phyloP scores from a whole-genome alignment of 2,113 vertebrate genomes.

The Thermophis baileyi region DNA sequence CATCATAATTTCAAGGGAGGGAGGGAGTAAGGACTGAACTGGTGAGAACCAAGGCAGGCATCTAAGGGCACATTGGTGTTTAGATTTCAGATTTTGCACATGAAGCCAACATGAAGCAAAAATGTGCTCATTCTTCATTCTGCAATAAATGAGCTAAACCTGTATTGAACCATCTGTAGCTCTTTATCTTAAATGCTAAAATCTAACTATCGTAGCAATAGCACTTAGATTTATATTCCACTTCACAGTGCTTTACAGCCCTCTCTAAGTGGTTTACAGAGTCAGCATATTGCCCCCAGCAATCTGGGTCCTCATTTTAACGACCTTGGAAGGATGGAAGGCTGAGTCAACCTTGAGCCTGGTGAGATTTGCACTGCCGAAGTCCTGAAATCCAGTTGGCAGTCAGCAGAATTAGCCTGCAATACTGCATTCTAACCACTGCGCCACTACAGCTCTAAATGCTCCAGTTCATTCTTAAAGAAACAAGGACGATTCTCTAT shows the following conservation, averaged over 20 bases:
- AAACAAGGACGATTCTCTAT: accelerated
- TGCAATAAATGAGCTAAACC: not conserved
- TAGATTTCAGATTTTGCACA: not conserved
- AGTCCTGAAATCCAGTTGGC: no score
- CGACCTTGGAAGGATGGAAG: no score
- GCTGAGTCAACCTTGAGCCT: no score
- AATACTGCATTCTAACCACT: no score
- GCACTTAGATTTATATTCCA: no score
- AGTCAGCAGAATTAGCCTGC: no score
- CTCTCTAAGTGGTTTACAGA: no score
- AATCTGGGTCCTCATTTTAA: no score
- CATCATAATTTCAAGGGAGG: not conserved
- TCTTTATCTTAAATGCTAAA: not conserved
- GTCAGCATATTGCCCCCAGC: no score
- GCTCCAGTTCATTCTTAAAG: not conserved
- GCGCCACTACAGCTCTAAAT: not conserved
- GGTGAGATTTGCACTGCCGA: no score
- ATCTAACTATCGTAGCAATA: no score
- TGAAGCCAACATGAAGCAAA: not conserved
- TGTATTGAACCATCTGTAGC: not conserved
- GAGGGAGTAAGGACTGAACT: not conserved
- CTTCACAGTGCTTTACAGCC: no score
- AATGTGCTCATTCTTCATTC: not conserved
- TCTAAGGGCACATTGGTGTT: not conserved
- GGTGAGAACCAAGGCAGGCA: not conserved